Conservation (phyloP, 2,113 vertebrate genomes). For the Propithecus coquereli region DNA sequence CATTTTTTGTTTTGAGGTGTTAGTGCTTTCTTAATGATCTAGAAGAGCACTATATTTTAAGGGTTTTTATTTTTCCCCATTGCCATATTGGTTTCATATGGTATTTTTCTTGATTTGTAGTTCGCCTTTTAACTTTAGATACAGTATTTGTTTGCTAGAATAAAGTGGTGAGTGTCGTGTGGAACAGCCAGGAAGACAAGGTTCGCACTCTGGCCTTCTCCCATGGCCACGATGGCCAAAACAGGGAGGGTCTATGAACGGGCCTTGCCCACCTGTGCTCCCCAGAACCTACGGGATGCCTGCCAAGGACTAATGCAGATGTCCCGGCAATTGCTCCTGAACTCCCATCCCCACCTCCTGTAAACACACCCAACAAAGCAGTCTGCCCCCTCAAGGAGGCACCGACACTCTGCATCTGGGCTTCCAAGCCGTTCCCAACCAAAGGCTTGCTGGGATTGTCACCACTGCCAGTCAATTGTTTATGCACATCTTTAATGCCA, state of each 20-base stretch:
- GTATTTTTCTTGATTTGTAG: not conserved
- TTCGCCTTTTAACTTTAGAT: not conserved
- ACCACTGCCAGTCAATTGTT: not conserved
- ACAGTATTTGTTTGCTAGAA: not conserved
- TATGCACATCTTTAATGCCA: not conserved
- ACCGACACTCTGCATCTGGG: not conserved
- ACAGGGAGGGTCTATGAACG: not conserved
- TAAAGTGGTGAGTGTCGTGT: not conserved
- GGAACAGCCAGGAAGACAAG: not conserved
- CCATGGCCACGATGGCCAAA: accelerated
- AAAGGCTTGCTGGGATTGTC: not conserved
- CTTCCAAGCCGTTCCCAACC: not conserved
- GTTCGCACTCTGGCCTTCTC: not conserved
- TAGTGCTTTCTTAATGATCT: slow-evolving; percentile 2
- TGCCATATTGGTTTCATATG: slow-evolving; percentile 7
- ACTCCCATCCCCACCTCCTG: not conserved
- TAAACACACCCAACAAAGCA: not conserved
- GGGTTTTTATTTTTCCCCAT: not conserved
- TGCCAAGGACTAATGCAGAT: not conserved
- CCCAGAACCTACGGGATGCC: not conserved
- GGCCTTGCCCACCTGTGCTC: not conserved
- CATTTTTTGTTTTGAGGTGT: not conserved
- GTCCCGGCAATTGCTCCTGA: not conserved
- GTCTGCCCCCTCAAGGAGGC: not conserved
- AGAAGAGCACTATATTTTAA: not conserved